Evolutionary conservation across 1,140 invertebrate genomes (phyloP), one percentile per base, ranked within the genome.

Genomic region (Agrypnia vestita): DNA sequence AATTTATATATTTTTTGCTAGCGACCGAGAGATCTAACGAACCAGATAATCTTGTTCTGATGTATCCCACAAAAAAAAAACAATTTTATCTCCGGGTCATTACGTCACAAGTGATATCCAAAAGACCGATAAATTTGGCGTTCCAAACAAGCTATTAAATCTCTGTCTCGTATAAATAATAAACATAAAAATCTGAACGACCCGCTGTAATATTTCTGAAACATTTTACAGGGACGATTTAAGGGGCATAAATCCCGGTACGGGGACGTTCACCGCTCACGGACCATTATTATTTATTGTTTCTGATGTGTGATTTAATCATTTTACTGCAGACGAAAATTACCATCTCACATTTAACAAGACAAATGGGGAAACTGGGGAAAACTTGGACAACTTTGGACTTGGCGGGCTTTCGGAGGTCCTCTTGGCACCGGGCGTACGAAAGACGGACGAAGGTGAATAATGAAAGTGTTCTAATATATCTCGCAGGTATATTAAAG

Each of bases 281-380:
- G 3, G n/a, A n/a, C 61, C 19, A 19, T 43, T 35, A 21, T 62
- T 35, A 13, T 64, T 64, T 44, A 64, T 35, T 44, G 61, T 64
- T 35, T 35, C 25, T 64, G 13, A 25, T 64, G 25, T 62, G 13
- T 62, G 64, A 46, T 69, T 47, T 69, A 49, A 49, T 47, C 64
- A 17, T 47, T 12, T 47, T 47, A 49, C 64, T 69, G 43, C 64
- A 69, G 44, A 69, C 64, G 64, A 43, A 69, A 69, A 69, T 49
- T 69, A 44, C 64, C 64, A 44, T 69, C 64, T 69, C 10, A 64
- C 25, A 64, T 69, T 51, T 49, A 69, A 49, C 11, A 69, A 47
- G 64, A 69, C 64, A 49, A 69, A 69, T 69, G 64, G n/a, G 43
- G 4, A 69, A 69, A 69, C 43, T 17, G 46, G 13, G 15, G 43